Evolutionary conservation across 1,140 invertebrate species (phyloP), one percentile per base, ranked within the genome.

Genomic region (Drosophila kanapiae): DNA sequence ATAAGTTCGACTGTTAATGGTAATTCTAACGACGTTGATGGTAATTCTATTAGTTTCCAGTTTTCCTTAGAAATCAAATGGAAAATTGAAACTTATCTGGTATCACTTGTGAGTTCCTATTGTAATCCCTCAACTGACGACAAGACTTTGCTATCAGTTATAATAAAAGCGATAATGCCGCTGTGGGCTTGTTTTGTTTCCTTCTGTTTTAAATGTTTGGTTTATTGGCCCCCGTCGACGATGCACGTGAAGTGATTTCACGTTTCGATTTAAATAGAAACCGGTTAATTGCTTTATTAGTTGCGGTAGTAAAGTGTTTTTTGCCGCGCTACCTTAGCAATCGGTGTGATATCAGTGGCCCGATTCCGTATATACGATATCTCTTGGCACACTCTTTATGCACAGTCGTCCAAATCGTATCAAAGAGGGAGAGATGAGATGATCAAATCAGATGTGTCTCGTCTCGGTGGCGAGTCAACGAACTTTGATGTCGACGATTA

Each of bases 401-500:
- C 51, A 53, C 31, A 31, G 51, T 33, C 40, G 42, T 71, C 53
- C 43, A n/a, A 72, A 59, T 71, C n/a, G 18, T 49, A 68, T 70
- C 31, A n/a, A 27, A 59, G 18, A 43, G 43, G 29, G 33, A 49
- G 51, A 61, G 14, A 61, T 63, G 67, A 57, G 35, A 72, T 71
- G 33, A 23, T 54, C 33, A 54, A 37, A 54, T 54, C 16, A 37
- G 33, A 54, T 54, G n/a, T 53, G 33, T 54, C 51, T 37, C 51
- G 69, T 31, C 65, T 72, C 53, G 53, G 31, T 70, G n/a, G 31
- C 51, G 37, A 72, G 69, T 72, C 69, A 72, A 72, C 23, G 69
- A 72, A 72, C 69, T 72, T 72, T 72, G 57, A 61, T 69, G 58
- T 33, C 74, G 37, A 72, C 76, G 64, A 70, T 78, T 71, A 77